Conservation (phyloP, 1,140 invertebrate species). For the Leucophenga varia region DNA sequence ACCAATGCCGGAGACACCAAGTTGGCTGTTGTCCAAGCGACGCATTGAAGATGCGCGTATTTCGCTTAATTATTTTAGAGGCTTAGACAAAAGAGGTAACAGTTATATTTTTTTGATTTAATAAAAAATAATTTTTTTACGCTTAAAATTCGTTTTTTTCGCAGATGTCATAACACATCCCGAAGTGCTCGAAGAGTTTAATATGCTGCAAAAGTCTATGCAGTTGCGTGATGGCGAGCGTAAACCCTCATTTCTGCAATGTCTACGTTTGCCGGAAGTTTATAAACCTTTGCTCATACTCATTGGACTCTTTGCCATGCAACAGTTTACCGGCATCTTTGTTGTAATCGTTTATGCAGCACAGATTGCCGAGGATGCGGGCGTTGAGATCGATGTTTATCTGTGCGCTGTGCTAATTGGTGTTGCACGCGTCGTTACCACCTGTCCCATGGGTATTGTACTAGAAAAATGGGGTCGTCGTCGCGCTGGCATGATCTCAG, state of each 20-base stretch:
- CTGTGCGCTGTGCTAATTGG: slow-evolving; percentile 63
- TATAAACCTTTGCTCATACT: slow-evolving; percentile 69
- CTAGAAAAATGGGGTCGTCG: slow-evolving; percentile 63
- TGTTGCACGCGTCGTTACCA: slow-evolving; percentile 59
- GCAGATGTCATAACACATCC: slow-evolving; percentile 46
- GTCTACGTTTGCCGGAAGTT: slow-evolving; percentile 51
- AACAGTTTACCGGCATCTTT: slow-evolving; percentile 77
- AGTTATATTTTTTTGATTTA: not conserved
- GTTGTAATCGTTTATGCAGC: slow-evolving; percentile 75
- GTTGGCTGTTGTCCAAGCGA: slow-evolving; percentile 65
- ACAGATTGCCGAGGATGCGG: slow-evolving; percentile 64
- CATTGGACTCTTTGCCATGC: slow-evolving; percentile 70
- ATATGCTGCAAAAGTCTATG: slow-evolving; percentile 36
- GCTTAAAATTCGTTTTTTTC: slow-evolving; percentile 15
- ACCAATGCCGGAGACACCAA: slow-evolving; percentile 70
- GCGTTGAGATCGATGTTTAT: slow-evolving; percentile 62
- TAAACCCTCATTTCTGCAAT: slow-evolving; percentile 36
- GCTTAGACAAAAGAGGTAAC: slow-evolving; percentile 54
- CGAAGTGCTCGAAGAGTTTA: slow-evolving; percentile 49
- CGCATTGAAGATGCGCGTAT: slow-evolving; percentile 60
- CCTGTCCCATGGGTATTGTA: slow-evolving; percentile 59
- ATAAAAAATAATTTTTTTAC: slow-evolving; percentile 1
- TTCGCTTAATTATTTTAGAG: slow-evolving; percentile 60
- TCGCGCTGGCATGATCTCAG: slow-evolving; percentile 63
- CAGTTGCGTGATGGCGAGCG: slow-evolving; percentile 33